These are phyloP conservation scores for Chesias legatella DNA, from an alignment of 2,888 invertebrate species.

Conservation along the genomic window DNA sequence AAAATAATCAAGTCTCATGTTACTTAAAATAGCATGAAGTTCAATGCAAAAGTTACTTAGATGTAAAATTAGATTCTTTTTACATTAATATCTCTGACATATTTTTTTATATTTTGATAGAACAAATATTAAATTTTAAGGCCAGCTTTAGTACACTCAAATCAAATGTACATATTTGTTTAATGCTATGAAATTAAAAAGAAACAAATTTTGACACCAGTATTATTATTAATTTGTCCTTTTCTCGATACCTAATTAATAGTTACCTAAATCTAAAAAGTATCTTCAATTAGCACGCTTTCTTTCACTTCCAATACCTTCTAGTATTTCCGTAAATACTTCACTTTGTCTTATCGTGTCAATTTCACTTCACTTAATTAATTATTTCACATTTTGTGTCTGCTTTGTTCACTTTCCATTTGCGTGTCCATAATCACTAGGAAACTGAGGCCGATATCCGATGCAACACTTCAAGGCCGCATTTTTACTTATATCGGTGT, in stretches of 20 bases:
- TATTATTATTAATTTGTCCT: constrained; percentile 56
- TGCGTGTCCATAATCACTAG: constrained; percentile 21
- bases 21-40: constrained; percentile 12
- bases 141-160: constrained; percentile 53
- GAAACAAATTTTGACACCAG: constrained; percentile 37
- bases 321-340: constrained; percentile 5
- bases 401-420: constrained; percentile 20
- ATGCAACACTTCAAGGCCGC: constrained; percentile 8
- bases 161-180: constrained; percentile 23
- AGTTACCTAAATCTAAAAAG: not conserved
- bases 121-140: constrained; percentile 21
- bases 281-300: too few species aligned
- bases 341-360: constrained; percentile 9
- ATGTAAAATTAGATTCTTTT: constrained; percentile 4
- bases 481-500: constrained; percentile 30
- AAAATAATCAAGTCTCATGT: constrained; percentile 22
- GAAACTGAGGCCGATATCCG: constrained; percentile 12
- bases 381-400: constrained; percentile 10
- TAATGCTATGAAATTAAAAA: constrained; percentile 56
- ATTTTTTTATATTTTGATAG: constrained; percentile 16
- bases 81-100: constrained; percentile 4
- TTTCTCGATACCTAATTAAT: constrained; percentile 13
- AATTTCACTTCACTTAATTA: constrained; percentile 20
- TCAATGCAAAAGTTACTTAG: constrained; percentile 9
- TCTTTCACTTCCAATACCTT: not conserved